Percentiles rank a stretch among this genome's conserved stretches.
Evolutionary conservation across 2,113 vertebrate genomes (phyloP).

Genomic region (Origma solitaria): DNA sequence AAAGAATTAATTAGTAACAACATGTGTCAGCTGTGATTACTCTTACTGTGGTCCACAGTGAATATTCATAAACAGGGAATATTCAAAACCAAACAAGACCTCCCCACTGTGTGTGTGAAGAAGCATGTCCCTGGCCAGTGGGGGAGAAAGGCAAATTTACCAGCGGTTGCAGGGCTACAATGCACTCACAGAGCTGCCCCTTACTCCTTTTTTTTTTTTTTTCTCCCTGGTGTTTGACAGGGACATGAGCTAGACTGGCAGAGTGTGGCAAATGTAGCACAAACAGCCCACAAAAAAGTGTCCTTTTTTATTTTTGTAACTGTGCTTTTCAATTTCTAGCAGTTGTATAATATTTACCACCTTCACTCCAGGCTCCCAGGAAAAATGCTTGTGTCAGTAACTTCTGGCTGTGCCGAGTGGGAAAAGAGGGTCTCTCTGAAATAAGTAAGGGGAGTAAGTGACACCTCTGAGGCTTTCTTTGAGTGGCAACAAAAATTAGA

Average conservation of each 20-base stretch:
- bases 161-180: background rate
- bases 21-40: conserved; percentile 5
- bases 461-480: background rate
- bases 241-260: background rate
- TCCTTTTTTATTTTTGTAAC: too few species aligned
- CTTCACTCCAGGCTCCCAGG: background rate
- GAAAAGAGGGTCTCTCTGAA: background rate
- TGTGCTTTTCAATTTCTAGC: background rate
- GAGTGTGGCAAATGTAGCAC: background rate
- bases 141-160: background rate
- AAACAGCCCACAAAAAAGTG: background rate
- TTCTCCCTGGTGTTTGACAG: background rate
- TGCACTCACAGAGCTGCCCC: background rate
- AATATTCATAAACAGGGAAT: conserved; percentile 3
- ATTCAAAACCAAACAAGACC: conserved; percentile 28
- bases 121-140: background rate
- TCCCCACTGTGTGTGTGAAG: conserved; percentile 5
- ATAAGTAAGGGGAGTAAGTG: fast-evolving
- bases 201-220: background rate
- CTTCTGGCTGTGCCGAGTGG: fast-evolving
- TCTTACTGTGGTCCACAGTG: background rate
- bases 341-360: background rate
- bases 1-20: conserved; percentile 54
- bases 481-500: background rate
- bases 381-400: background rate